These are phyloP conservation scores for Dasypus novemcinctus DNA, from an alignment of 2,113 vertebrate species.

Conservation along the genomic window DNA sequence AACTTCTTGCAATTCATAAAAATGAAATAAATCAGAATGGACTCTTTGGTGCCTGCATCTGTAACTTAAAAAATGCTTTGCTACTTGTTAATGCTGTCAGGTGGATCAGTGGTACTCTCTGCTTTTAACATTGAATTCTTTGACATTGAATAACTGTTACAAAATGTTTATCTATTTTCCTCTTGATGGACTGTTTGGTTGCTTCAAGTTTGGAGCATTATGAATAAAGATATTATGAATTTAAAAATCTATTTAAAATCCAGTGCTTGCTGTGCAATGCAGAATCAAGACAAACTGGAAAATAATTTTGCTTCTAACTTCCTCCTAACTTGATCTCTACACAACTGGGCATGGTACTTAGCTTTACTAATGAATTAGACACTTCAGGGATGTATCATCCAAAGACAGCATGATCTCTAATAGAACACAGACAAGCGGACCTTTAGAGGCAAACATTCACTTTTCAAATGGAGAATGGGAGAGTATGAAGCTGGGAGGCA, in stretches of 20 bases:
- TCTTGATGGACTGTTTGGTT: too few relatives aligned
- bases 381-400: neutral
- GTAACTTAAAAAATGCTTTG: too few relatives aligned
- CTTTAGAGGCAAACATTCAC: neutral
- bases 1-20: too few relatives aligned
- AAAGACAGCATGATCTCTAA: neutral
- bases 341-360: accelerated
- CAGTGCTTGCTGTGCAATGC: neutral
- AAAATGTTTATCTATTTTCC: too few relatives aligned
- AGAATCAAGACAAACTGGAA: neutral
- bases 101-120: too few relatives aligned
- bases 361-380: neutral
- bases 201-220: too few relatives aligned
- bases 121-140: too few relatives aligned
- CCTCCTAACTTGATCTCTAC: neutral
- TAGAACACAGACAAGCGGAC: neutral
- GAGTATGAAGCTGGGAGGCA: neutral
- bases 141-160: too few relatives aligned
- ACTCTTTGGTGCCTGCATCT: too few relatives aligned
- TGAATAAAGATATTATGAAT: too few relatives aligned
- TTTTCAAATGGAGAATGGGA: neutral
- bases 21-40: too few relatives aligned
- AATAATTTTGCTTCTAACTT: neutral
- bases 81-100: too few relatives aligned
- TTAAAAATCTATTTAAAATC: neutral